These are phyloP conservation scores for Aleiodes testaceus DNA, from an alignment of 2,888 invertebrate genomes.

Conservation along the genomic window DNA sequence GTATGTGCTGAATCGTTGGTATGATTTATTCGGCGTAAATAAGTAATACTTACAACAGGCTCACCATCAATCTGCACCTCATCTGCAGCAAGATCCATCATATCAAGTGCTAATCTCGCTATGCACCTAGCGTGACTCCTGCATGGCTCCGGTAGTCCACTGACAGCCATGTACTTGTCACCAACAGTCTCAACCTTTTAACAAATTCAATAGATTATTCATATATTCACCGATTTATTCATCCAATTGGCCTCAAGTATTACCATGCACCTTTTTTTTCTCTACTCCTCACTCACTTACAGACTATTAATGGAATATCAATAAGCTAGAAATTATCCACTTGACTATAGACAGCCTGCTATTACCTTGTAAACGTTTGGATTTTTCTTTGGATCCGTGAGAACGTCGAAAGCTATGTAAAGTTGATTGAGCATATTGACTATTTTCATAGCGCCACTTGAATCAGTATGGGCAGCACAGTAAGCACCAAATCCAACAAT, in stretches of 20 bases:
- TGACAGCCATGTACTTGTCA: constrained; percentile 98
- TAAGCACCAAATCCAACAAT: constrained; percentile 94
- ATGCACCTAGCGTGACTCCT: constrained; percentile 93
- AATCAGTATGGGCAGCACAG: constrained; percentile 92
- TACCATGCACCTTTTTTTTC: not conserved
- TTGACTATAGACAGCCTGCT: constrained; percentile 1
- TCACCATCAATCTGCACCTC: constrained; percentile 90
- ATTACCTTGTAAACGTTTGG: constrained; percentile 95
- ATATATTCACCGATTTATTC: not conserved
- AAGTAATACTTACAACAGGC: constrained; percentile 81
- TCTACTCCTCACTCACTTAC: too few relatives aligned
- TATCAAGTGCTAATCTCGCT: constrained; percentile 90
- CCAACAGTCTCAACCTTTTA: constrained; percentile 95
- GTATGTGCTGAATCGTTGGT: not conserved
- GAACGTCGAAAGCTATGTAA: constrained; percentile 94
- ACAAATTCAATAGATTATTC: not conserved
- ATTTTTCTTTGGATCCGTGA: constrained; percentile 93
- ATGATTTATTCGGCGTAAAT: constrained; percentile 4
- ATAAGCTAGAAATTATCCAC: constrained; percentile 5
- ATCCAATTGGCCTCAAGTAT: too few relatives aligned
- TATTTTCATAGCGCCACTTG: constrained; percentile 95
- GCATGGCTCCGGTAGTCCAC: constrained; percentile 94
- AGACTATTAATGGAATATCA: too few relatives aligned
- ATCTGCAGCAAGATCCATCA: constrained; percentile 92
- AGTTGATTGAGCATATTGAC: constrained; percentile 94